Evolutionary conservation across 2,888 invertebrate species (phyloP).

Genomic region (Patella depressa): DNA sequence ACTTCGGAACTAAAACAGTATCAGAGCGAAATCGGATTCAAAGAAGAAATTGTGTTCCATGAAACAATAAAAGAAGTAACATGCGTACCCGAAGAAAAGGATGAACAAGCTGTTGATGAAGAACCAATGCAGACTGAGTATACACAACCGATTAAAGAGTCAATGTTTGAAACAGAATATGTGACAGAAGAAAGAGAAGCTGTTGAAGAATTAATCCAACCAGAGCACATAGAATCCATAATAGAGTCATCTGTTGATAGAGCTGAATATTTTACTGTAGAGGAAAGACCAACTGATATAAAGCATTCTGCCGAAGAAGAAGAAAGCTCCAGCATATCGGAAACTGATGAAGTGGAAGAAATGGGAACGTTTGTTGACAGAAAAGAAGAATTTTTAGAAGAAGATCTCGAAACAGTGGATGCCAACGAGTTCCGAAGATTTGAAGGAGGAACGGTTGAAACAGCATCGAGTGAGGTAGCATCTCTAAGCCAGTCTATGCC

Average conservation of each 20-base stretch:
- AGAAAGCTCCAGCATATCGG: conserved; percentile 15
- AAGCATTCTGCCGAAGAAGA: conserved; percentile 23
- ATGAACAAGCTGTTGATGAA: conserved; percentile 24
- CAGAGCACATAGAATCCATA: background rate
- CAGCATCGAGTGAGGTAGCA: background rate
- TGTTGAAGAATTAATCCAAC: conserved; percentile 13
- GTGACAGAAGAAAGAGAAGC: conserved; percentile 14
- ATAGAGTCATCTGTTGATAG: background rate
- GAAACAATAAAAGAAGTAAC: conserved; percentile 13
- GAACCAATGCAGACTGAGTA: conserved; percentile 22
- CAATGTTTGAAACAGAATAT: conserved; percentile 16
- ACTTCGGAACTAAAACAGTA: conserved; percentile 10
- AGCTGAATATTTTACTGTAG: background rate
- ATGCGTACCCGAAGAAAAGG: conserved; percentile 19
- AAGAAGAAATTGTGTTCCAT: conserved; percentile 19
- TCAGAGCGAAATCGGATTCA: background rate
- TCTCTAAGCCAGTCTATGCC: conserved; percentile 10
- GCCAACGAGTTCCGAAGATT: background rate
- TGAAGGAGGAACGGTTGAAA: conserved; percentile 3
- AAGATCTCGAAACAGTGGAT: conserved; percentile 20
- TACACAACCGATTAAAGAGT: conserved; percentile 19
- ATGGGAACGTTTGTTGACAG: conserved; percentile 38
- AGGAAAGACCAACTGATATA: conserved; percentile 16
- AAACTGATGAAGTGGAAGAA: conserved; percentile 11
- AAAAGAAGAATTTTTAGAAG: conserved; percentile 39